Conservation (phyloP, 2,888 invertebrate genomes). For the Merodon equestris region DNA sequence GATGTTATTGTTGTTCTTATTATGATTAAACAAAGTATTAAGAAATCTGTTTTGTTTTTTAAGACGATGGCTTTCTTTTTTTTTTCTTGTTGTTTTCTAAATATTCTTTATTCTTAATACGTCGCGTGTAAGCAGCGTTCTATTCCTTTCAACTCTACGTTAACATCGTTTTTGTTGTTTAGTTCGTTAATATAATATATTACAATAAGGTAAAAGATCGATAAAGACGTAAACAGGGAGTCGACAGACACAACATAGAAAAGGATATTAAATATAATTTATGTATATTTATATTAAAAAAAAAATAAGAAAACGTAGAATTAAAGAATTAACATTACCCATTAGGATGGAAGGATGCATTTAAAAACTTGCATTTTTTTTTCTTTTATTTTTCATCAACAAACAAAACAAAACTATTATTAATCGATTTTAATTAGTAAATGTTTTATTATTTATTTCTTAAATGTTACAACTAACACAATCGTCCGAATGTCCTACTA, state of each 20-base stretch:
- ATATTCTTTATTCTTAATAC: too few relatives aligned
- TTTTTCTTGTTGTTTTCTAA: too few relatives aligned
- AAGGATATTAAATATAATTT: slow-evolving; percentile 21
- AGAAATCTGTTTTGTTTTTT: neutral
- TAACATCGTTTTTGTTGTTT: slow-evolving; percentile 17
- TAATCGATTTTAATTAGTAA: slow-evolving; percentile 51
- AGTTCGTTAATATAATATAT: slow-evolving; percentile 62
- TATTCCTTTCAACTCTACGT: too few relatives aligned
- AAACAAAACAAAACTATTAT: slow-evolving; percentile 57
- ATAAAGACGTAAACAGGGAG: slow-evolving; percentile 7
- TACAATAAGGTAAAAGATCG: slow-evolving; percentile 58
- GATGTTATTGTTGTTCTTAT: slow-evolving; percentile 17
- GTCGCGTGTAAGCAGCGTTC: neutral
- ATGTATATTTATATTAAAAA: slow-evolving; percentile 40
- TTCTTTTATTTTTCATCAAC: slow-evolving; percentile 27
- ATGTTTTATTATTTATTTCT: slow-evolving; percentile 45
- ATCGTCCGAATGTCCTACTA: slow-evolving; percentile 42
- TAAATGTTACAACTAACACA: slow-evolving; percentile 56
- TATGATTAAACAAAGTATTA: slow-evolving; percentile 35
- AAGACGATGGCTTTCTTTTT: too few relatives aligned
- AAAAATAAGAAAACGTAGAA: too few relatives aligned
- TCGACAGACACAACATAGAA: slow-evolving; percentile 46
- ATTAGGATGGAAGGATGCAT: slow-evolving; percentile 56
- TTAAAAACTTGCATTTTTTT: slow-evolving; percentile 25
- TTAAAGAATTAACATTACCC: slow-evolving; percentile 53